These are phyloP conservation scores for Rhabdomys pumilio DNA, from an alignment of 2,797 vertebrate species.

Conservation along the genomic window DNA sequence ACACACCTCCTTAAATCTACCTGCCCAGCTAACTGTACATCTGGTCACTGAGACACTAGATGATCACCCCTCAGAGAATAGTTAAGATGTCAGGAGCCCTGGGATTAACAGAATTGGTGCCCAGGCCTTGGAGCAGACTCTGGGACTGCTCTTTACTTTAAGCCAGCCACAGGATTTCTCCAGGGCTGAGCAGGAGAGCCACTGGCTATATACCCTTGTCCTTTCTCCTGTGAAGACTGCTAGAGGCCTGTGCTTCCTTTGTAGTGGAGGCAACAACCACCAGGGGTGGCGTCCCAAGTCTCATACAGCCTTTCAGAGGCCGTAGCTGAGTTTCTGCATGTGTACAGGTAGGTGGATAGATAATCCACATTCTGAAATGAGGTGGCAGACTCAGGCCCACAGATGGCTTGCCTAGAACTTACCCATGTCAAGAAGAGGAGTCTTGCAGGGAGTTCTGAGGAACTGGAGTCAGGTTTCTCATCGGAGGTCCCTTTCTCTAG, in stretches of 20 bases:
- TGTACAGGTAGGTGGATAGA: not conserved
- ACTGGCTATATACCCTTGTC: not conserved
- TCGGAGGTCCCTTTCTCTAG: not conserved
- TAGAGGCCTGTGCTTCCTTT: conserved; percentile 47
- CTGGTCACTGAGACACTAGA: not conserved
- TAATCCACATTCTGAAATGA: not conserved
- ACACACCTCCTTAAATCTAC: not conserved
- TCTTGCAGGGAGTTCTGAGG: not conserved
- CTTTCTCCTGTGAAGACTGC: not conserved
- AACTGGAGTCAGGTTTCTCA: not conserved
- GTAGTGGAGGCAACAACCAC: not conserved
- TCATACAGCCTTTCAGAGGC: not conserved
- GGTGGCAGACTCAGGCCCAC: not conserved
- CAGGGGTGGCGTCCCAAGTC: not conserved
- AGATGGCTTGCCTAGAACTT: not conserved
- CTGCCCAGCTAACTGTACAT: not conserved
- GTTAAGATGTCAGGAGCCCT: not conserved
- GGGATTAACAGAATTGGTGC: not conserved
- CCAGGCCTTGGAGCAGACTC: not conserved
- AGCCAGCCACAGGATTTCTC: not conserved
- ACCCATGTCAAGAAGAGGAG: not conserved
- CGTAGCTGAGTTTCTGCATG: not conserved
- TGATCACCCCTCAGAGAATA: accelerated
- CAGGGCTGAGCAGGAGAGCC: not conserved
- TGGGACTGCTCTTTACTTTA: not conserved